These are phyloP conservation scores for Oncorhynchus clarkii DNA, from an alignment of 2,113 vertebrate species.

Conservation along the genomic window DNA sequence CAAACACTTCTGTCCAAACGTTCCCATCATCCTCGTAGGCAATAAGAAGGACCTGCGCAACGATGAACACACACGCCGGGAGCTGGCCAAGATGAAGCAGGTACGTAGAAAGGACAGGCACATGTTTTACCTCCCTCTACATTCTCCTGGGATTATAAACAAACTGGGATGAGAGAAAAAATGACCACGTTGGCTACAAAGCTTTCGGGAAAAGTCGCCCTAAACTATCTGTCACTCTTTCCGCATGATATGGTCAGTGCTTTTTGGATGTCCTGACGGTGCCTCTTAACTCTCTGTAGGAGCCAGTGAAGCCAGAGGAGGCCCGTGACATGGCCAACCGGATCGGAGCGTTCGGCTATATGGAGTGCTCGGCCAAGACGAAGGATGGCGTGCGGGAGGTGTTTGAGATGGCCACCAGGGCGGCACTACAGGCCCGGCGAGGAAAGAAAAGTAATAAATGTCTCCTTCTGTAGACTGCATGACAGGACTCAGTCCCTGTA, in stretches of 20 bases:
- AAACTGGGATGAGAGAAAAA: too few species aligned
- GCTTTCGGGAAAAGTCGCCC: too few species aligned
- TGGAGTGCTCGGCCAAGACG: slow-evolving; percentile 86
- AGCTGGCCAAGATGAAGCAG: slow-evolving; percentile 99
- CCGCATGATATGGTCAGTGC: neutral
- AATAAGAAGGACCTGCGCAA: slow-evolving; percentile 99
- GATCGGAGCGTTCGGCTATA: slow-evolving; percentile 82
- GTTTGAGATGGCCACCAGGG: slow-evolving; percentile 87
- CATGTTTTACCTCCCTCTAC: too few species aligned
- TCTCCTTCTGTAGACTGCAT: slow-evolving; percentile 70
- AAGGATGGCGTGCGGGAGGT: slow-evolving; percentile 86
- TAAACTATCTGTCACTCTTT: neutral
- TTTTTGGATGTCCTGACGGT: neutral
- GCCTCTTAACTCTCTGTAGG: slow-evolving; percentile 55
- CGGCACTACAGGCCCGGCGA: slow-evolving; percentile 80
- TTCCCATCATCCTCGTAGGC: slow-evolving; percentile 98
- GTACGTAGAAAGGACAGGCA: slow-evolving; percentile 47
- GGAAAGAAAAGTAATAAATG: slow-evolving; percentile 80
- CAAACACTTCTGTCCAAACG: slow-evolving; percentile 98
- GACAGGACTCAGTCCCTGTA: slow-evolving; percentile 62
- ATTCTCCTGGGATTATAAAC: too few species aligned
- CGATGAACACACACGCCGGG: slow-evolving; percentile 95
- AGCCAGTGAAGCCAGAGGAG: slow-evolving; percentile 84
- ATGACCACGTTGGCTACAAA: too few species aligned
- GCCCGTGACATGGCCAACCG: slow-evolving; percentile 81